Evolutionary conservation across 2,797 vertebrate species (phyloP), one percentile per base, ranked within the genome.

Genomic region (Babyrousa celebensis): DNA sequence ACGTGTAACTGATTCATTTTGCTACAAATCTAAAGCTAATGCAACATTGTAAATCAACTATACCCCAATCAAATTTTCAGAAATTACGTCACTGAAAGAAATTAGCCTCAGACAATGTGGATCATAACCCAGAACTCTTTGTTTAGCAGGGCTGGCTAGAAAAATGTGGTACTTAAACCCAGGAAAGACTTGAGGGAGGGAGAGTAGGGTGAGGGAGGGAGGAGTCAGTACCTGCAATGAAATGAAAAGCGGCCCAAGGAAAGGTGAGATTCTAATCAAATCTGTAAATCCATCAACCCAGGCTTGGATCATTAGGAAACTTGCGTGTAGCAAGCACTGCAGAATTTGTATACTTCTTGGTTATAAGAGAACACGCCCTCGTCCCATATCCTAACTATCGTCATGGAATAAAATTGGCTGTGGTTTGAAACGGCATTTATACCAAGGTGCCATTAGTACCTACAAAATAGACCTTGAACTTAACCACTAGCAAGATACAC

Each of bases 401-500:
- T 63, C 58, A 25, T 52, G 40, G 25, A 68, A 77, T 43, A 85
- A 79, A 70, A 43, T 15, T 54, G 65, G 21, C 36, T 84, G 27
- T 94, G 83, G 78, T 29, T 58, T 78, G 84, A 79, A 85, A 52
- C 54, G 65, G 4, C 18, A 52, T 79, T 89, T 89, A 78, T 20
- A 43, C 25, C 58, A 52, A 32, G 17, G n/a, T 15, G 6, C 12
- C 27, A 27, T 56, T 72, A 63, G n/a, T 78, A 3, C 48, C 67
- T 80, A 29, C n/a, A n/a, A 85, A 74, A 85, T 52, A 79, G 21
- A 27, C 27, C 52, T 21, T 70, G 62, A 56, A 75, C 17, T 75
- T 23, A 82, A 82, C 1, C 20, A 12, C 12, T 90, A 70, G 25
- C 62, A 56, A 75, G 68, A 62, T 27, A n/a, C 9, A 56, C 32